Conservation (phyloP, 2,797 vertebrate species). For the Balearica regulorum region DNA sequence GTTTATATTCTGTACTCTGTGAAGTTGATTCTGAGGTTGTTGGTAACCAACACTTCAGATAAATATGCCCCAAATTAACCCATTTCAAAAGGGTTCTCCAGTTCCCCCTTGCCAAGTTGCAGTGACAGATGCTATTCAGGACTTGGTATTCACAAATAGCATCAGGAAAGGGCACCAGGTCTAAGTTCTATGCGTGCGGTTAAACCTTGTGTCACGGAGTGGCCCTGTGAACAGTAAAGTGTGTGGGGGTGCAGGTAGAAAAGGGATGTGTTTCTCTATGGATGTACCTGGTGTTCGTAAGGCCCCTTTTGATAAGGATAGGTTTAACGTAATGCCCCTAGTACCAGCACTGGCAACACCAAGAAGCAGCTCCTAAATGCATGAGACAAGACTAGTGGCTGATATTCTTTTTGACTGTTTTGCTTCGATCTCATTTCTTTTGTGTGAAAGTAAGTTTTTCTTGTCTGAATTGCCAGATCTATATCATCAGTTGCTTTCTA, state of each 20-base stretch:
- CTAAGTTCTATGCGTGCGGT: neutral
- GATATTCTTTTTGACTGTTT: neutral
- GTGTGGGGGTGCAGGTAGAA: neutral
- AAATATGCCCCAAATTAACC: neutral
- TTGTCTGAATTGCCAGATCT: neutral
- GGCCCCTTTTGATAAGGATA: neutral
- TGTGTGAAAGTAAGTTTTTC: neutral
- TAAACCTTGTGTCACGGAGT: neutral
- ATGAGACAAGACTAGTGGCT: neutral
- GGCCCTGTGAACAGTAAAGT: neutral
- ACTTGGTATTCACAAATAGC: no score
- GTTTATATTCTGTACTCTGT: neutral
- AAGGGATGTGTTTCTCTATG: no score
- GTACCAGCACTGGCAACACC: neutral
- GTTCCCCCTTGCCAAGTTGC: rapidly evolving
- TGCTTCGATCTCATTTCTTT: neutral
- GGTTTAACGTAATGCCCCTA: neutral
- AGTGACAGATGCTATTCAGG: rapidly evolving
- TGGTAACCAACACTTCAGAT: neutral
- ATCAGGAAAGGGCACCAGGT: neutral
- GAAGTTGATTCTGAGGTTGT: neutral
- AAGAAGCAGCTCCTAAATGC: neutral
- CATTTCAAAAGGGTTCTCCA: rapidly evolving
- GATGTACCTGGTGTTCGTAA: neutral
- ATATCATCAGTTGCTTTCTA: neutral